Evolutionary conservation across 2,113 vertebrate genomes (phyloP).

Genomic region (Clarias magur): DNA sequence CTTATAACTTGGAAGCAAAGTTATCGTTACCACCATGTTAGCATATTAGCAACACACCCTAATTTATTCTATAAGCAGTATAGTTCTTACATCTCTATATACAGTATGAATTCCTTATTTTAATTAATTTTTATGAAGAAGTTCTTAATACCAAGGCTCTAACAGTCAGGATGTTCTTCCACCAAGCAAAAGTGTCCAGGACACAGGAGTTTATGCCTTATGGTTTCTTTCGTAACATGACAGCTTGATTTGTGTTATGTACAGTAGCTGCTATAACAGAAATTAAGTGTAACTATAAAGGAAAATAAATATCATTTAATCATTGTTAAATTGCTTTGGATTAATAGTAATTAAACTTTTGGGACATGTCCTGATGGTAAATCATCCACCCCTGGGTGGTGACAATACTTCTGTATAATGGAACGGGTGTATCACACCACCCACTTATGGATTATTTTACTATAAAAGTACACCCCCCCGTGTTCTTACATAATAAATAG

Average conservation of each 20-base stretch:
- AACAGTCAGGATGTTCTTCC: background rate
- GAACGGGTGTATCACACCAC: background rate
- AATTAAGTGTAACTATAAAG: background rate
- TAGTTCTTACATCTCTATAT: background rate
- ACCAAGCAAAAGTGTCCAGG: background rate
- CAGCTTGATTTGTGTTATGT: background rate
- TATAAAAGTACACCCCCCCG: background rate
- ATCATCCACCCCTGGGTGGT: background rate
- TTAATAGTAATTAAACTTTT: background rate
- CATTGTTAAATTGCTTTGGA: too few species aligned
- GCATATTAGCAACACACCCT: background rate
- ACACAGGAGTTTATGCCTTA: background rate
- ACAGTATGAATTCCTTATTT: background rate
- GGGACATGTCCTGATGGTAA: background rate
- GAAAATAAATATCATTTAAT: background rate
- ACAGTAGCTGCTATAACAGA: background rate
- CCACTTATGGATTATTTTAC: background rate
- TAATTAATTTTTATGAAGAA: background rate
- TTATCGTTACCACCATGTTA: background rate
- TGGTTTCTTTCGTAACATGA: background rate
- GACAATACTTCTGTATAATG: background rate
- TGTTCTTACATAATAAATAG: constrained; percentile 2
- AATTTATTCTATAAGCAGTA: background rate
- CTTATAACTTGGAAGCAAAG: background rate
- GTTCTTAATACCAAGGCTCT: background rate